Evolutionary conservation across 2,888 invertebrate species (phyloP), one percentile per base, ranked within the genome.

Genomic region (Mallateleia sp.): DNA sequence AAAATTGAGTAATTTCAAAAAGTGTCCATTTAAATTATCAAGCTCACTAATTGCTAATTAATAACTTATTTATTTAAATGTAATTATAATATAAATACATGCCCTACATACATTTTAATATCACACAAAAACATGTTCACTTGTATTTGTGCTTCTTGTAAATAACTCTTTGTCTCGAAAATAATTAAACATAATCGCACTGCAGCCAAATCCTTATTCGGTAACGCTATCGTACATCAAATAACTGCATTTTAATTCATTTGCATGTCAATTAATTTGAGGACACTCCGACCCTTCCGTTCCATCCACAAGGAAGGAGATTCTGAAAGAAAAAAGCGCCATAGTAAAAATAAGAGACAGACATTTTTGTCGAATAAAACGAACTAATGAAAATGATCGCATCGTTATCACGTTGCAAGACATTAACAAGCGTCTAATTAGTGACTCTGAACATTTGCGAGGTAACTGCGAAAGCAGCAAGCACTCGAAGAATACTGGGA

Each of bases 401-500:
- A 42, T 42, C 71, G 38, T 71, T 71, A 71, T 71, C 71, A 38
- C 34, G 24, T 24, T 25, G 71, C 56, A 74, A 74, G 74, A 52
- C 62, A 74, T 38, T 62, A 74, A 50, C 62, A 52, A 78, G 58
- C 47, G 22, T 66, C 54, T 80, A 80, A 80, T 72, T 80, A 72
- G 72, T 56, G 38, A 45, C 32, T 32, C 32, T 28, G 80, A 56
- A 56, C 66, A 72, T 81, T 81, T 64, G 28, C 38, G 18, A 34
- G 54, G 34, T 58, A 81, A 81, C 74, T 81, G 74, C 38, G 18
- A 79, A 50, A 78, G 56, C 22, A 32, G 34, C 47, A 54, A 60
- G 62, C 34, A 28, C 69, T 77, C 64, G 52, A 77, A 83, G 64
- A 83, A 64, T 82, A 60, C 45, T 20, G 34, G 32, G 52, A 56